Conservation (phyloP, 2,797 vertebrate genomes). For the Babyrousa celebensis region DNA sequence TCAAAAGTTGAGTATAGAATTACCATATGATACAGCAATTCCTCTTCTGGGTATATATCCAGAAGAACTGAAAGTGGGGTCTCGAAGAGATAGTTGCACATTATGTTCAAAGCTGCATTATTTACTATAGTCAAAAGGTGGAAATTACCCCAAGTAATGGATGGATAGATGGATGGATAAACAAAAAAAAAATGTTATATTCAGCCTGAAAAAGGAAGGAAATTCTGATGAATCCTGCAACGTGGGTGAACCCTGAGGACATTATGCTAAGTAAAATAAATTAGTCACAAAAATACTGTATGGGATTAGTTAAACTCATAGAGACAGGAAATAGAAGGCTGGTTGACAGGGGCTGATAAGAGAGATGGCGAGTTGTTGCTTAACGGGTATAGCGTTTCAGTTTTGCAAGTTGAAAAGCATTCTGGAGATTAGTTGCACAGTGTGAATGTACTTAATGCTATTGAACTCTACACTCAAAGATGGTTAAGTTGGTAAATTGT, state of each 20-base stretch:
- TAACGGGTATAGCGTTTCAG: not conserved
- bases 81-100: not conserved
- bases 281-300: not conserved
- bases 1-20: not conserved
- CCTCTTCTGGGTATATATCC: not conserved
- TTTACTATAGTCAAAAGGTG: not conserved
- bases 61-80: not conserved
- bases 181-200: conserved; percentile 22
- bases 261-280: not conserved
- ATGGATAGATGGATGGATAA: not conserved
- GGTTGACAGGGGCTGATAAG: not conserved
- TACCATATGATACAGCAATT: not conserved
- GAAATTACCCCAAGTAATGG: not conserved
- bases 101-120: not conserved
- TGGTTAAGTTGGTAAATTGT: not conserved
- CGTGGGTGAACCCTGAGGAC: not conserved
- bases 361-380: not conserved
- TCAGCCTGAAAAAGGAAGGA: not conserved
- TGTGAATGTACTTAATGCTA: not conserved
- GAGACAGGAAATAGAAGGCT: not conserved
- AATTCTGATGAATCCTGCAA: not conserved
- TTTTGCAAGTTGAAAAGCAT: not conserved
- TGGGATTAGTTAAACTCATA: not conserved
- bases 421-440: not conserved
- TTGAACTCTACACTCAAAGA: not conserved